A percentile compares a stretch with the other conserved stretches of the same genome.
Evolutionary conservation across 2,797 vertebrate genomes (phyloP).

Genomic region (Diplodus puntazzo): DNA sequence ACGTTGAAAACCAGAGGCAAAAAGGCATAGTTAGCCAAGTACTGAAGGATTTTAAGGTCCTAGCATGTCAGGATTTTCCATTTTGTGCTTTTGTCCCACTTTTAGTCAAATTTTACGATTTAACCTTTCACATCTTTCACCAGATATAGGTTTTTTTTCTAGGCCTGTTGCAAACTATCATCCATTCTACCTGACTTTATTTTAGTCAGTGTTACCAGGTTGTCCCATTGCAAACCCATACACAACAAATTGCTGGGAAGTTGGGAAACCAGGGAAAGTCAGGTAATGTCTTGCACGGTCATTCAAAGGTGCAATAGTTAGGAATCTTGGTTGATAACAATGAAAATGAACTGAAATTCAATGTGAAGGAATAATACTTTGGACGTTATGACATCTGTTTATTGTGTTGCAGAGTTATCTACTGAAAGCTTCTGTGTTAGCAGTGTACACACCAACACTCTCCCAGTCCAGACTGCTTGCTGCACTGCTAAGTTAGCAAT

Average conservation of each 20-base stretch:
- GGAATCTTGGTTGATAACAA: too few species aligned
- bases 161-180: not conserved
- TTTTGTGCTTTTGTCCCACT: not conserved
- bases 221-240: not conserved
- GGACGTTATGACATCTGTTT: too few species aligned
- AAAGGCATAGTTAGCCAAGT: not conserved
- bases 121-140: not conserved
- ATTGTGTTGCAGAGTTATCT: too few species aligned
- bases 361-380: too few species aligned
- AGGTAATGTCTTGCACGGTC: not conserved
- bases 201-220: not conserved
- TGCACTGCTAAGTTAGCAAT: too few species aligned
- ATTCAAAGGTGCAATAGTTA: too few species aligned
- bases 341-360: too few species aligned
- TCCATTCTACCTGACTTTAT: not conserved
- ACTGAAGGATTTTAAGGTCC: not conserved
- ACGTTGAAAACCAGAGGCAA: slow-evolving; percentile 9
- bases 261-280: not conserved
- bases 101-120: slow-evolving; percentile 5
- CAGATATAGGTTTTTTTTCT: not conserved
- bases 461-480: too few species aligned
- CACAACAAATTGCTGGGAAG: not conserved
- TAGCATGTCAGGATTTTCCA: not conserved
- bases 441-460: too few species aligned
- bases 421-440: too few species aligned